Evolutionary conservation across 2,113 vertebrate genomes (phyloP), one percentile per base, ranked within the genome.

Genomic region (Propithecus coquereli): DNA sequence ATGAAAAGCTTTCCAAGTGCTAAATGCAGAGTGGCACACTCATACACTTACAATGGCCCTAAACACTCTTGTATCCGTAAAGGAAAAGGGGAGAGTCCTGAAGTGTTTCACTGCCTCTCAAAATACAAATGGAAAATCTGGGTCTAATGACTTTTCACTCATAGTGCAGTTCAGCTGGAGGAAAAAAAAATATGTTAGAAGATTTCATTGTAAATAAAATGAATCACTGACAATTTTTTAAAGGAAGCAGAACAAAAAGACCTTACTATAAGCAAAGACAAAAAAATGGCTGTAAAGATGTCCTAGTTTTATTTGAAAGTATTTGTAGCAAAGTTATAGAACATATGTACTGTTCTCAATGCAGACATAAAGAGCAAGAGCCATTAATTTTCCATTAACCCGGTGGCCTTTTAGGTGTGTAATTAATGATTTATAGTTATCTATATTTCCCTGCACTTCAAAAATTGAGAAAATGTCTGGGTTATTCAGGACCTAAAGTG

Each of bases 151-250:
- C 16, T 97, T 95, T 89, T 90, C 45, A 43, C 63, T 95, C 76
- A 73, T 6, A 59, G 81, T 82, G 20, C 34, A 92, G 50, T 95
- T 96, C 57, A 91, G 74, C 22, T 79, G 43, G 74, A 59, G 50
- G 8, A 30, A 8, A 61, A 70, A 54, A 77, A 71, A 93, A 6
- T 22, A 92, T 59, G 4, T 74, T 94, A 94, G 76, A 95, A 11
- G 63, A 90, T 94, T 94, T 91, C 82, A 93, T 74, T 87, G 50
- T 94, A 95, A 97, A 97, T 90, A 85, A 94, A 97, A 97, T 81
- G 63, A 97, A 94, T 95, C 92, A 87, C 57, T 85, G 87, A 94
- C 18, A 71, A 43, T 7, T 82, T 93, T 90, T 23, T 32, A 94
- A 94, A 97, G 70, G 59, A 94, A 86, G 10, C 40, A 52, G 80